A percentile compares a stretch with the other conserved stretches of the same genome.
Evolutionary conservation across 2,797 vertebrate genomes (phyloP).

Genomic region (Hapalemur alaotrensis): DNA sequence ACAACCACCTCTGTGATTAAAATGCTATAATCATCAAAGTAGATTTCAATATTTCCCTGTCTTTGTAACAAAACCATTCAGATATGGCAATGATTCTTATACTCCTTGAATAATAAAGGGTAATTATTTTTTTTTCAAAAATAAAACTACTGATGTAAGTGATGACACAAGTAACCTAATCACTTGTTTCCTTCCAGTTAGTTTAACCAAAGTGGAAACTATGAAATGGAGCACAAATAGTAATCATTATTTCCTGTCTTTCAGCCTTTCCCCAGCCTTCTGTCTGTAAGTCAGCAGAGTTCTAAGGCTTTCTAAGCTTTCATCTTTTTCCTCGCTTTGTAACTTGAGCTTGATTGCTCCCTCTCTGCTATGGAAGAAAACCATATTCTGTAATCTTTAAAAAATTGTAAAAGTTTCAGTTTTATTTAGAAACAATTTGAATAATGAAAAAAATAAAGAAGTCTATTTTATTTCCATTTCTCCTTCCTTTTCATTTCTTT

Average conservation of each 20-base stretch:
- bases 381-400: slow-evolving; percentile 25
- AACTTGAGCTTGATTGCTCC: slow-evolving; percentile 48
- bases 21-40: neutral
- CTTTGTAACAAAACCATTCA: neutral
- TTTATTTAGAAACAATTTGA: slow-evolving; percentile 18
- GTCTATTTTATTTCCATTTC: slow-evolving; percentile 2
- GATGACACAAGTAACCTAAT: slow-evolving; percentile 68
- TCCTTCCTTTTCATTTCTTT: neutral
- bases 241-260: slow-evolving; percentile 63
- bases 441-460: neutral
- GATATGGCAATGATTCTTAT: neutral
- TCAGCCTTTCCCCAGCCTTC: slow-evolving; percentile 18
- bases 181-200: slow-evolving; percentile 70
- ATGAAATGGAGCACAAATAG: slow-evolving; percentile 58
- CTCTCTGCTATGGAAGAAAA: slow-evolving; percentile 47
- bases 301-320: slow-evolving; percentile 53
- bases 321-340: slow-evolving; percentile 40
- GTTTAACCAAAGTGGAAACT: slow-evolving; percentile 75
- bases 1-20: neutral
- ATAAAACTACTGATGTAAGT: slow-evolving; percentile 54
- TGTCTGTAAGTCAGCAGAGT: slow-evolving; percentile 48
- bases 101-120: slow-evolving; percentile 10
- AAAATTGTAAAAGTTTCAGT: neutral
- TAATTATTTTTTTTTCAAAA: slow-evolving; percentile 16
- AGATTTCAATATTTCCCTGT: neutral